Evolutionary conservation across 2,888 invertebrate species (phyloP).

Genomic region (Holacanthella duospinosa): DNA sequence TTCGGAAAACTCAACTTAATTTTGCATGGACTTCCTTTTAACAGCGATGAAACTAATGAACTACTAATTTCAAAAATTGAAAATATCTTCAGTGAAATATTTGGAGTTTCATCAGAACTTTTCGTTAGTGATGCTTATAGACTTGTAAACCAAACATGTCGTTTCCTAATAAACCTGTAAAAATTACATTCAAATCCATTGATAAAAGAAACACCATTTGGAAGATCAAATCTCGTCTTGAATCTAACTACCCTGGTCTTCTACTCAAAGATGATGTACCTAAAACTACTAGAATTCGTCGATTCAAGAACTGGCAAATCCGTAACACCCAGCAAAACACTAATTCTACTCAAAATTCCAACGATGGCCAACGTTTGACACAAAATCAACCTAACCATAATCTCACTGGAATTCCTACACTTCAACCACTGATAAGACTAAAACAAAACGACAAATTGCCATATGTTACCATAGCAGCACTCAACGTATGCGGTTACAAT

Average conservation of each 20-base stretch:
- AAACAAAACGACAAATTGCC: not conserved
- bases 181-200: not conserved
- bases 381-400: too few species aligned
- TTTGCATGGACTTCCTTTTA: not conserved
- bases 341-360: too few species aligned
- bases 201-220: not conserved
- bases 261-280: not conserved
- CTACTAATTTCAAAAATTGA: too few species aligned
- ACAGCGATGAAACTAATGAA: not conserved
- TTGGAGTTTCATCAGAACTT: too few species aligned
- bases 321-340: too few species aligned
- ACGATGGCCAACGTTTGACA: too few species aligned
- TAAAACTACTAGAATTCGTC: not conserved
- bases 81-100: too few species aligned
- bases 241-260: not conserved
- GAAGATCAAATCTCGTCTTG: too few species aligned
- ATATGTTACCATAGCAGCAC: not conserved
- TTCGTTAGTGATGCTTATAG: not conserved
- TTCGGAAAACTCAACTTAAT: not conserved
- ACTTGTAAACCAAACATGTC: not conserved
- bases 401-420: too few species aligned
- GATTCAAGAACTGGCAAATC: not conserved
- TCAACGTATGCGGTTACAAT: not conserved
- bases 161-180: not conserved
- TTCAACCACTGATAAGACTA: too few species aligned